Base-by-base conservation (phyloP, 2,797 vertebrate genomes). In the Sparus aurata region DNA sequence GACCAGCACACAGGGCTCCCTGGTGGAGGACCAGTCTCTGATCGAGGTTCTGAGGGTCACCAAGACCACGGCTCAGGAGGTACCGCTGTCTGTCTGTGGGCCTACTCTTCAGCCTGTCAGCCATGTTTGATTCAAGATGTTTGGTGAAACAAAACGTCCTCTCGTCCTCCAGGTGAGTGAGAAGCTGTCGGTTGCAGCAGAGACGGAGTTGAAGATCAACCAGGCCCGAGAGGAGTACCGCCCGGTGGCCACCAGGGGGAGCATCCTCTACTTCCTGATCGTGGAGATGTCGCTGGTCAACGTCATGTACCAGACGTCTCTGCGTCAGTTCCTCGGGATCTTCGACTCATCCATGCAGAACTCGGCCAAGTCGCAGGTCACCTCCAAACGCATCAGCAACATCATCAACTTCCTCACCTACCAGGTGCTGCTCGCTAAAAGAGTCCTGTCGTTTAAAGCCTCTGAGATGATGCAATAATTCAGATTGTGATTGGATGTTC, bases 201-300 rank as follows among this genome's bases (percentile, higher is more conserved):
- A 91, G 64, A 91, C 88, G 0, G 88, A 91, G 73, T 64, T 95
- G 73, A 96, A 96, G 92, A 97, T 97, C 87, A 97, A 96, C 88
- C 87, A 90, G 45, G 95, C 96, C 12, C 93, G 96, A 82, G 96
- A 97, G 90, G 96, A 97, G 75, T 97, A 96, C 91, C 96, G 96
- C 0, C 96, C 96, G 0, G 96, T 97, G 82, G 96, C 97, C 90
- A 84, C 92, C 71, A 95, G 95, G 77, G 96, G 96, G 38, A 97
- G 96, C 85, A 96, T 96, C 87, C 96, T 97, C 15, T 97, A 97
- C 92, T 97, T 97, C 89, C 95, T 97, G 60, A 96, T 97, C 23
- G 96, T 96, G 87, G 96, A 97, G 91, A 96, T 97, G 96, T 96
- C 96, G 9, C 86, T 96, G 82, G 96, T 97, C 60, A 96, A 97